Evolutionary conservation across 2,113 vertebrate genomes (phyloP).

Genomic region (Hydrolagus affinis): DNA sequence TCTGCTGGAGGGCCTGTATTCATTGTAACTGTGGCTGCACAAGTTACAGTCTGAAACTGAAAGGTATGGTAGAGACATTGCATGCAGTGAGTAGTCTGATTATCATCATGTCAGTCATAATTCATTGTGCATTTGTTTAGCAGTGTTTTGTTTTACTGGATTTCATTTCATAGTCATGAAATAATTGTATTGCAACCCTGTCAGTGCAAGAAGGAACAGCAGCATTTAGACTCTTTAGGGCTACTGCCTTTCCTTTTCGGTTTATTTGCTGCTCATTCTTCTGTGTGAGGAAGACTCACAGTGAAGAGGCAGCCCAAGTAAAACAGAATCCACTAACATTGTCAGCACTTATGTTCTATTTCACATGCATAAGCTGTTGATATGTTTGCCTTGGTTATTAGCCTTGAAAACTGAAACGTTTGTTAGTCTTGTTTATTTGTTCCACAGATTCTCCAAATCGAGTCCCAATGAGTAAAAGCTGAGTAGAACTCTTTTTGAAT

Average conservation of each 20-base stretch:
- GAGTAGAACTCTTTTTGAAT: conserved; percentile 28
- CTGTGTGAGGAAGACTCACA: neutral
- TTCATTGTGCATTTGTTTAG: neutral
- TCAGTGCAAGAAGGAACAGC: neutral
- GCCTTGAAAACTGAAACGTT: neutral
- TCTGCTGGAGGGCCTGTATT: conserved; percentile 31
- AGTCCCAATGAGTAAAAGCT: conserved; percentile 21
- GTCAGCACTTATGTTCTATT: neutral
- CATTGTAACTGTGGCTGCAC: conserved; percentile 25
- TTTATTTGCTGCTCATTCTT: neutral
- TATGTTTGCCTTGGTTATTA: conserved; percentile 13
- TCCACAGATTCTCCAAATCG: conserved; percentile 8
- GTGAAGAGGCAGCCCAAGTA: neutral
- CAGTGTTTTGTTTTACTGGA: neutral
- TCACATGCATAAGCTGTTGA: neutral
- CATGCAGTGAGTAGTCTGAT: conserved; percentile 29
- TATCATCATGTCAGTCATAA: neutral
- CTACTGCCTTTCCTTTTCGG: neutral
- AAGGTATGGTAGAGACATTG: neutral
- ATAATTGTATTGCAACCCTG: neutral
- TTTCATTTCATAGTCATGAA: neutral
- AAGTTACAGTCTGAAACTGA: conserved; percentile 22
- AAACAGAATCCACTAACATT: neutral
- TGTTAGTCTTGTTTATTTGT: neutral
- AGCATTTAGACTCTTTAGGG: neutral